A percentile compares a stretch with the other conserved stretches of the same genome.
These are phyloP conservation scores for Sebastes itinus DNA, from an alignment of 2,797 vertebrate species.

Conservation along the genomic window DNA sequence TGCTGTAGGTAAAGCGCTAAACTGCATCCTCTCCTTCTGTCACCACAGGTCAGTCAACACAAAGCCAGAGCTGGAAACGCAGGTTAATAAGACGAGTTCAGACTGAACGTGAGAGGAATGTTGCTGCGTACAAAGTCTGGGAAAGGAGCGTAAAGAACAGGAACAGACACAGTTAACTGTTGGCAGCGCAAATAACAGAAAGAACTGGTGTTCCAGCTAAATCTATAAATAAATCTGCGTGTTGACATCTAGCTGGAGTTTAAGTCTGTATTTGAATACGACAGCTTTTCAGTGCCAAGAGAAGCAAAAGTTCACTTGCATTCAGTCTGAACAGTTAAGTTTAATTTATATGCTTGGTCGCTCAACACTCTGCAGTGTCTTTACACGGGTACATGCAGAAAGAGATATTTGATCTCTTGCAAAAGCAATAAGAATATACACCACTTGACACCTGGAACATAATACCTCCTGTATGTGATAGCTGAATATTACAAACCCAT, in stretches of 20 bases:
- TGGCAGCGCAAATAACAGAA: background rate
- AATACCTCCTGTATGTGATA: background rate
- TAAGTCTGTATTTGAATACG: background rate
- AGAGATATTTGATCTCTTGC: background rate
- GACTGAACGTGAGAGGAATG: constrained; percentile 16
- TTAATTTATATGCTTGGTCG: constrained; percentile 15
- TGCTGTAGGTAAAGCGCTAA: constrained; percentile 39
- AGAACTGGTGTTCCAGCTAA: background rate
- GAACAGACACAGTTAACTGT: background rate
- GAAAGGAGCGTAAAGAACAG: background rate
- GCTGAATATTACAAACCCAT: background rate
- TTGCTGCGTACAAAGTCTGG: background rate
- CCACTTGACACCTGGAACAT: background rate
- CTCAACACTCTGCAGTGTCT: constrained; percentile 4
- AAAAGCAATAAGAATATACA: background rate
- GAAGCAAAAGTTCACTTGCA: background rate
- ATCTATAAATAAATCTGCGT: background rate
- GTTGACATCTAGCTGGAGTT: background rate
- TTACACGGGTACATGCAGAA: background rate
- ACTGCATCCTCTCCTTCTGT: constrained; percentile 16
- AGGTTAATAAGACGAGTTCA: constrained; percentile 13
- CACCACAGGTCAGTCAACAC: constrained; percentile 5
- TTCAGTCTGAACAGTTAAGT: constrained; percentile 29
- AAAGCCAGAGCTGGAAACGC: constrained; percentile 28
- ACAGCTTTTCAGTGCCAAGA: background rate